Conservation (phyloP, 1,140 invertebrate genomes). For the Dendroctonus valens region DNA sequence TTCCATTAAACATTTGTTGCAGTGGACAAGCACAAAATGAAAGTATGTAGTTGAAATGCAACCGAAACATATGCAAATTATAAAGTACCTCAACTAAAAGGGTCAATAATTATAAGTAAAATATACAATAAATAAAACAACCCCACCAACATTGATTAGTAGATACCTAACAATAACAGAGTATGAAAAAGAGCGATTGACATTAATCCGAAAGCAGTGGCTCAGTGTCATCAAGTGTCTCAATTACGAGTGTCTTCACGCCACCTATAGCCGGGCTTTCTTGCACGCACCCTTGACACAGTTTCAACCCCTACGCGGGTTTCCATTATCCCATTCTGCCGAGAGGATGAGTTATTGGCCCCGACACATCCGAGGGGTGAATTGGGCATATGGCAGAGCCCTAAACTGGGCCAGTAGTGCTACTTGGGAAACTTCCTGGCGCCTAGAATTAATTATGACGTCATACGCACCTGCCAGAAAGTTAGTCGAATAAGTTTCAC, state of each 20-base stretch:
- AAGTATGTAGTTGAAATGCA: too few species aligned
- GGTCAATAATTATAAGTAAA: too few species aligned
- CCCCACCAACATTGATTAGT: too few species aligned
- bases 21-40: too few species aligned
- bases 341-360: constrained; percentile 4
- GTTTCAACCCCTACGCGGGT: constrained; percentile 6
- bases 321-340: constrained; percentile 10
- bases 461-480: constrained; percentile 18
- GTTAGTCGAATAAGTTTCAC: background rate
- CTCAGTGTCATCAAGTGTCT: too few species aligned
- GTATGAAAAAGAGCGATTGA: too few species aligned
- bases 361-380: constrained; percentile 2
- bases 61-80: too few species aligned
- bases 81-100: too few species aligned
- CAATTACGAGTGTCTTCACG: background rate
- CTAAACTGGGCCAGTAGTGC: constrained; percentile 22
- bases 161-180: too few species aligned
- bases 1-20: too few species aligned
- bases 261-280: background rate
- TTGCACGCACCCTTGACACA: constrained; percentile 13
- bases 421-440: constrained; percentile 16
- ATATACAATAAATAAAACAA: too few species aligned
- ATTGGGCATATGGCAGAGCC: constrained; percentile 5
- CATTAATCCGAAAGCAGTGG: too few species aligned
- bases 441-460: constrained; percentile 23